A percentile compares a stretch with the other conserved stretches of the same genome.
phyloP scores from a whole-genome alignment of 1,140 invertebrate genomes.

The Venturia canescens region DNA sequence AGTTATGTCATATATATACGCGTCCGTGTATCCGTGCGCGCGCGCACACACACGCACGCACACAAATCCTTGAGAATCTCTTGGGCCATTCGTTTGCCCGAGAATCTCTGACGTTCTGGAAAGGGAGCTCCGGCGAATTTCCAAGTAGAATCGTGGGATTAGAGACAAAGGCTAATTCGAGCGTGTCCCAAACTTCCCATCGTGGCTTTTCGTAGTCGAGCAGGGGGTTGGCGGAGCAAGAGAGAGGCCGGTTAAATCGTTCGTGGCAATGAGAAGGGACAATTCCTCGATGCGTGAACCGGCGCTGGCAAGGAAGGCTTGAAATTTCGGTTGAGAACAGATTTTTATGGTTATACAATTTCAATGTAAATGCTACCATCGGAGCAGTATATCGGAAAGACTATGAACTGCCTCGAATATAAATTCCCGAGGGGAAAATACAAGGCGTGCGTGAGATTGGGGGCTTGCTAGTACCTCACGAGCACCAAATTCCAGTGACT shows the following conservation, averaged over 20 bases:
- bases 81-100: conserved; percentile 22
- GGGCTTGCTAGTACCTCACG: no score
- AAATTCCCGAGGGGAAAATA: no score
- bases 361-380: no score
- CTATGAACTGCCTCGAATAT: no score
- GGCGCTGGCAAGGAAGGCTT: neutral
- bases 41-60: neutral
- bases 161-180: conserved; percentile 39
- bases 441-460: no score
- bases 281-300: neutral
- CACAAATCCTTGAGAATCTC: conserved; percentile 4
- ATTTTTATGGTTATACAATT: no score
- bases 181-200: conserved; percentile 24
- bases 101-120: neutral
- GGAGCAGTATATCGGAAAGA: no score
- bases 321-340: neutral
- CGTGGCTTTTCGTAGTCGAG: conserved; percentile 26
- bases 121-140: conserved; percentile 1
- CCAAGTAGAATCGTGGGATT: conserved; percentile 32
- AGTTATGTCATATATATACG: neutral
- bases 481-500: conserved; percentile 44
- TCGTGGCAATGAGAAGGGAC: conserved; percentile 15
- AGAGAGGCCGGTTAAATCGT: conserved; percentile 30
- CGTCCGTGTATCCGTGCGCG: neutral
- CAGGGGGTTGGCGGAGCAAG: neutral